These are phyloP conservation scores for Rhadina sibilatrix DNA, from an alignment of 2,113 vertebrate species.

Conservation along the genomic window DNA sequence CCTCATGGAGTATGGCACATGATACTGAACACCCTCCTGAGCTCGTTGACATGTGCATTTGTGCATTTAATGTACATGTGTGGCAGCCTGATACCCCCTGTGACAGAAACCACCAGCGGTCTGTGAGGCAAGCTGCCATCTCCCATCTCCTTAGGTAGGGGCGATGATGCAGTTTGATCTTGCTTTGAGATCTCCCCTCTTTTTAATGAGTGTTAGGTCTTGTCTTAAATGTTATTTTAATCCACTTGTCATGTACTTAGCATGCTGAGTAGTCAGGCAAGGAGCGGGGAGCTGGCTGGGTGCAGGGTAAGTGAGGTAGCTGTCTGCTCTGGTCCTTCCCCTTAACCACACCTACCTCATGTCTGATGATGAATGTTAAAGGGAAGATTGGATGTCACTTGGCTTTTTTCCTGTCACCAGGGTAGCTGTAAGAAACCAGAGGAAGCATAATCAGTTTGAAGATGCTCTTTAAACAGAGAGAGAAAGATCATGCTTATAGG, in stretches of 20 bases:
- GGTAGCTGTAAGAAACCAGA: background rate
- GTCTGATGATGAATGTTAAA: background rate
- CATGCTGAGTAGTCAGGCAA: background rate
- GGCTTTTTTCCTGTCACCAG: background rate
- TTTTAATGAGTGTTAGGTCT: background rate
- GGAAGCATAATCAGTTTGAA: background rate
- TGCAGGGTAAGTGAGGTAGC: background rate
- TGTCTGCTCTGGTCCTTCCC: background rate
- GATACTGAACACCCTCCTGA: background rate
- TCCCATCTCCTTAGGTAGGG: background rate
- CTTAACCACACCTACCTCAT: background rate
- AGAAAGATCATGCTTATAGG: background rate
- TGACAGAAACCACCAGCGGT: background rate
- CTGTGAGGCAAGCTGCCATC: background rate
- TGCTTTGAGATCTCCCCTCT: background rate
- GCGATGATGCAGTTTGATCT: background rate
- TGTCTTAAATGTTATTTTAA: constrained; percentile 26
- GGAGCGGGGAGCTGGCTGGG: background rate
- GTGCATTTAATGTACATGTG: background rate
- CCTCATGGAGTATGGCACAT: background rate
- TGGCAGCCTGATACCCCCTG: background rate
- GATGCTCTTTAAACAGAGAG: background rate
- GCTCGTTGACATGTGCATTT: background rate
- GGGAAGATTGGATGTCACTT: background rate
- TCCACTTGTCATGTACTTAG: background rate